Evolutionary conservation across 2,797 vertebrate genomes (phyloP).

Genomic region (Bryconaethiops microstoma): DNA sequence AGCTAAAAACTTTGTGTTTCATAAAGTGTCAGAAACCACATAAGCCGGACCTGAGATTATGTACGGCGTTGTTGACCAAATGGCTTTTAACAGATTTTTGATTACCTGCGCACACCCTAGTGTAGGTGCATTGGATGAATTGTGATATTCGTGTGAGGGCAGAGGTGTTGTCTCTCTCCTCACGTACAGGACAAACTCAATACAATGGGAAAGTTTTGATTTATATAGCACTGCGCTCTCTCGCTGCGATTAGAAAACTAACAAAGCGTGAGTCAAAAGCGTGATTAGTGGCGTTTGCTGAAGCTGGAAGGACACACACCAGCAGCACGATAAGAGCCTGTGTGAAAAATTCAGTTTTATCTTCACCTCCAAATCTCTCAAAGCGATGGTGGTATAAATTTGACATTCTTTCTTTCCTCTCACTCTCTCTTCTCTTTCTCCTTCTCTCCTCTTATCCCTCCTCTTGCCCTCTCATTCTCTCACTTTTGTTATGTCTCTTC

Average conservation of each 20-base stretch:
- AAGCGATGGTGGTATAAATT: slow-evolving; percentile 33
- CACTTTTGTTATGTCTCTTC: neutral
- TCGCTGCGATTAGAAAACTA: slow-evolving; percentile 24
- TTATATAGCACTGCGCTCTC: slow-evolving; percentile 18
- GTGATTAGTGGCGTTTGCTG: slow-evolving; percentile 19
- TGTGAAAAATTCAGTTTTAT: slow-evolving; percentile 40
- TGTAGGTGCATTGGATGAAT: neutral
- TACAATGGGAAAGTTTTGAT: slow-evolving; percentile 27
- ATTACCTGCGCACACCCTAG: too few relatives aligned
- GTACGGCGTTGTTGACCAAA: too few relatives aligned
- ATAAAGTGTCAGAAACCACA: too few relatives aligned
- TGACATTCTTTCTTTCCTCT: slow-evolving; percentile 2
- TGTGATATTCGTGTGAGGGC: neutral
- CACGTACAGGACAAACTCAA: slow-evolving; percentile 7
- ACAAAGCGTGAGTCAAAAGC: neutral
- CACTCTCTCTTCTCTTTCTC: neutral
- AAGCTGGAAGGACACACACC: neutral
- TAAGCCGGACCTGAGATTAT: too few relatives aligned
- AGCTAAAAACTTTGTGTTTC: too few relatives aligned
- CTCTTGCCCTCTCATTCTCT: too few relatives aligned
- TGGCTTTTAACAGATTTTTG: too few relatives aligned
- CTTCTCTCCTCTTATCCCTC: neutral
- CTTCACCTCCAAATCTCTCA: slow-evolving; percentile 35
- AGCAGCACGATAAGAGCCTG: slow-evolving; percentile 7
- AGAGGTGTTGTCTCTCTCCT: slow-evolving; percentile 10